Evolutionary conservation across 2,113 vertebrate species (phyloP), one percentile per base, ranked within the genome.

Genomic region (Pholis gunnellus): DNA sequence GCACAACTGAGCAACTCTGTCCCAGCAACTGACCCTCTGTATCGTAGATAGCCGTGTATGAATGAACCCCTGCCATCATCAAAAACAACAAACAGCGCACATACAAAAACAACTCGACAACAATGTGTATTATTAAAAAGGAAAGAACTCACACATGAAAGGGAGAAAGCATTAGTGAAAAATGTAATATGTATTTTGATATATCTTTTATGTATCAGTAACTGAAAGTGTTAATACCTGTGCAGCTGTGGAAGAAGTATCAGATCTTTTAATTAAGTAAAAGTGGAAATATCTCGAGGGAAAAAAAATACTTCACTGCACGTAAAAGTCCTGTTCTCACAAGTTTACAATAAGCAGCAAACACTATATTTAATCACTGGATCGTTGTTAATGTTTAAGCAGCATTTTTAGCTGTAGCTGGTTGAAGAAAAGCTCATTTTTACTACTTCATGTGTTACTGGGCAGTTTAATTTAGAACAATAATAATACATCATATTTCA

Each of bases 11-110:
- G 63, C 2, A 20, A 69, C n/a, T 38, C 29, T 59, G 63, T 72
- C 25, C 71, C 60, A 72, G 78, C 61, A 56, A 14, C 42, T 46
- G n/a, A 68, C 29, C 17, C 18, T 72, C 11, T 81, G 61, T 65
- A 22, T 4, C 50, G 6, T 0, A 48, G 46, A 25, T 13, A 29
- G 48, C 65, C 27, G 25, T 25, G 13, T 17, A 34, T 1, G 13
- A 56, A 20, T 40, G 2, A 65, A 75, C 31, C 15, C 22, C 6
- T 7, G 3, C 14, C 22, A 48, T 61, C 29, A 50, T 5, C 42
- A 60, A n/a, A 31, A 15, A 25, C 5, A 29, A 54, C 5, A 34
- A 48, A 60, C 25, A 63, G 5, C 2, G 9, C 31, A 31, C 31
- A 31, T 31, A 31, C 31, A 31, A 31, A 31, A 31, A 31, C 3